phyloP scores from a whole-genome alignment of 1,140 invertebrate species.

The Steinernema khuongi region DNA sequence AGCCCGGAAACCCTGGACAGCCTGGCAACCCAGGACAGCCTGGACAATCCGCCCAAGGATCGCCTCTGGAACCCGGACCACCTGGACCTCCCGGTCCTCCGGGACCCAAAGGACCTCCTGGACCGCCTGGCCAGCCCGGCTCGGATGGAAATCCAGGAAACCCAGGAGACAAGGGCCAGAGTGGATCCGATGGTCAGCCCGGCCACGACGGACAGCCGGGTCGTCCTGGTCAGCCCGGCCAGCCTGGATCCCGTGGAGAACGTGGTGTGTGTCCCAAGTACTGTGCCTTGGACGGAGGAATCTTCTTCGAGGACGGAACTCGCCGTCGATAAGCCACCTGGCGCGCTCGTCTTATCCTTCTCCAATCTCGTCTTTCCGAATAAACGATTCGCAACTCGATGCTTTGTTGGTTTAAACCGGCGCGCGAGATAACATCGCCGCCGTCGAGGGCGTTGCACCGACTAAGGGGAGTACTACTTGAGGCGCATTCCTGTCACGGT shows the following conservation, averaged over 20 bases:
- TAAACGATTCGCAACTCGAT: background rate
- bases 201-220: background rate
- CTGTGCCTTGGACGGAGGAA: constrained; percentile 49
- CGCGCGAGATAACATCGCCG: background rate
- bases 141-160: constrained; percentile 21
- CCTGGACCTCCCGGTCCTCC: constrained; percentile 28
- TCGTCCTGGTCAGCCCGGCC: constrained; percentile 26
- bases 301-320: constrained; percentile 53
- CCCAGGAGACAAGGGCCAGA: constrained; percentile 6
- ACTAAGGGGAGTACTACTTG: background rate
- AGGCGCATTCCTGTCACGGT: background rate
- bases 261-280: constrained; percentile 43
- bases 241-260: constrained; percentile 24
- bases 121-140: constrained; percentile 27
- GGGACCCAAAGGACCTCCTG: constrained; percentile 22
- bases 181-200: background rate
- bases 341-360: background rate
- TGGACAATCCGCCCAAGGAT: background rate
- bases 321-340: constrained; percentile 18
- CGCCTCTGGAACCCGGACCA: constrained; percentile 21
- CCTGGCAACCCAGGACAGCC: constrained; percentile 26
- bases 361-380: background rate
- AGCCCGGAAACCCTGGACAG: constrained; percentile 13
- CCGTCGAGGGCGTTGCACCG: background rate
- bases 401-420: background rate